Conservation (phyloP, 53 echinoderm and acorn worm species). For the Echinometra lucunter region DNA sequence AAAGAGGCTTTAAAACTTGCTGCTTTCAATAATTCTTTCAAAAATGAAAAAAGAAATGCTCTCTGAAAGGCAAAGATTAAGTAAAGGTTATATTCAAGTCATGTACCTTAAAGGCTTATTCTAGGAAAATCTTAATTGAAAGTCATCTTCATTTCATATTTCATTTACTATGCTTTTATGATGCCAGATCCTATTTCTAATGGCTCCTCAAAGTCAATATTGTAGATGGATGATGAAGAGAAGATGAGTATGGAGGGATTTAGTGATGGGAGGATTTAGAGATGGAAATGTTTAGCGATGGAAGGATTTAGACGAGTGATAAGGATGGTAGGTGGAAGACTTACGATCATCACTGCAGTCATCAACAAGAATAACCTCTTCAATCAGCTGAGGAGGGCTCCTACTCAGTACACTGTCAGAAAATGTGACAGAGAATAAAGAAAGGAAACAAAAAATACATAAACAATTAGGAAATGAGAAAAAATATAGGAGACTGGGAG, state of each 20-base stretch:
- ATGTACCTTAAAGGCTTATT: background rate
- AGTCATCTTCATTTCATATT: background rate
- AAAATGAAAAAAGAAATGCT: background rate
- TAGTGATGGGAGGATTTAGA: conserved; percentile 12
- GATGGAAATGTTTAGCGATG: background rate
- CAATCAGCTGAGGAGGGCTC: conserved; percentile 93
- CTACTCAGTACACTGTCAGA: conserved; percentile 90
- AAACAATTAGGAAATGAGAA: background rate
- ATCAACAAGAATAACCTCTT: conserved; percentile 98
- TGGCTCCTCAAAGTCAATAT: background rate
- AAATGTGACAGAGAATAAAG: background rate
- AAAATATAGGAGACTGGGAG: background rate
- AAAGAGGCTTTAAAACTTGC: background rate
- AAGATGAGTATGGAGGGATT: background rate
- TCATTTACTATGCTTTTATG: background rate
- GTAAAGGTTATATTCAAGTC: background rate
- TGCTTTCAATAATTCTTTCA: background rate
- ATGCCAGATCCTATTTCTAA: background rate
- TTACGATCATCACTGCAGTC: conserved; percentile 99
- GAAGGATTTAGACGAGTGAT: background rate
- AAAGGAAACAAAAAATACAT: background rate
- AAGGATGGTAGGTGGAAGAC: conserved; percentile 37
- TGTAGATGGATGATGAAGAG: background rate
- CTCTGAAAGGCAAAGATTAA: conserved; percentile 9
- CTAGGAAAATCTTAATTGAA: background rate